Base-by-base conservation (phyloP, 1,140 invertebrate species). In the Pachyrhynchus sulphureomaculatus region DNA sequence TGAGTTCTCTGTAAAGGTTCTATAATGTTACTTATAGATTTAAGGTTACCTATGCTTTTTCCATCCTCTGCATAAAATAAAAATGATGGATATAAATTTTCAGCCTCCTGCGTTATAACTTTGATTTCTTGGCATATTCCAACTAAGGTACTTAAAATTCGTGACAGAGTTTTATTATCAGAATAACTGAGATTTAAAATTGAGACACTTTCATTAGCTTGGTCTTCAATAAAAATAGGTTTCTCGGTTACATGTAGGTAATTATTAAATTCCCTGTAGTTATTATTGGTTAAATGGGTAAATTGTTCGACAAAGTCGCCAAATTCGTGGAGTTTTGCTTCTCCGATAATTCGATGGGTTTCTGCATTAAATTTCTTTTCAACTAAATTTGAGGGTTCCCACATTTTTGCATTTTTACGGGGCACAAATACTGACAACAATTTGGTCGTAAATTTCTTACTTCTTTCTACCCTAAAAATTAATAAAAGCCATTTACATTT, bases 111-210 rank as follows among this genome's bases (percentile, higher is more conserved):
- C 73, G 85, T 84, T n/a, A 94, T 75, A 29, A 80, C 67, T 45
- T 84, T 77, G 52, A 92, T 85, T 79, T 94, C 92, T 67, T 85
- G 79, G 75, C 90, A 93, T 0, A 92, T 78, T 33, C 88, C 83
- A n/a, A 86, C 84, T 39, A 94, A 82, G 0, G 90, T 88, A 24
- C 86, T 86, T n/a, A 95, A 77, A 13, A 93, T 83, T 79, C 92
- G 92, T 51, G 90, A 91, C 55, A 93, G 82, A 15, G 86, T 78
- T 73, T 89, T 88, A 75, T 92, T 92, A 75, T 95, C 90, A 20
- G 89, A 91, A 63, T 88, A 84, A 17, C 90, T 83, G 33, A 93
- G 72, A 62, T 89, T 82, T 21, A 89, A 75, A 34, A 91, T 71
- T 21, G 81, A 79, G 8, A 86, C 81, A 66, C 85, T 78, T 76